A percentile compares a stretch with the other conserved stretches of the same genome.
phyloP scores from a whole-genome alignment of 2,888 invertebrate genomes.

The Dasysyrphus albostriatus region DNA sequence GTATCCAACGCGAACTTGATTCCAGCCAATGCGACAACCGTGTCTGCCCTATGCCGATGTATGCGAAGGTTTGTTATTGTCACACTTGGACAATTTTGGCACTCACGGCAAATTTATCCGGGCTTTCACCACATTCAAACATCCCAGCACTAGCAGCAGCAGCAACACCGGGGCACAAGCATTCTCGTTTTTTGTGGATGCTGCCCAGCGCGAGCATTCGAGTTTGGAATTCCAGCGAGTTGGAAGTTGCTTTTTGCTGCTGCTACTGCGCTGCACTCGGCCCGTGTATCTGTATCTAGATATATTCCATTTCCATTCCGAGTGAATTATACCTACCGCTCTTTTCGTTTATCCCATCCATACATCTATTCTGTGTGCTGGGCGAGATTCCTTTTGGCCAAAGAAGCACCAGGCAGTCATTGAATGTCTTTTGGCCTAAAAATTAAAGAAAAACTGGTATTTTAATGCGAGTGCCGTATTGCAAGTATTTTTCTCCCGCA shows the following conservation, averaged over 20 bases:
- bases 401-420: conserved; percentile 66
- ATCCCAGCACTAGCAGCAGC: conserved; percentile 15
- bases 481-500: conserved; percentile 69
- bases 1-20: conserved; percentile 61
- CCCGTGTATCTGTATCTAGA: conserved; percentile 59
- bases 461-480: conserved; percentile 67
- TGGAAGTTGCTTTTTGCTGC: conserved; percentile 82
- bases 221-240: conserved; percentile 84
- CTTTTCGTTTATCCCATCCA: conserved; percentile 25
- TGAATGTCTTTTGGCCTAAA: conserved; percentile 74
- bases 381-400: conserved; percentile 73
- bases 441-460: conserved; percentile 76
- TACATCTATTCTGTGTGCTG: conserved; percentile 49
- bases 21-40: conserved; percentile 64
- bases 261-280: conserved; percentile 68
- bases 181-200: conserved; percentile 83
- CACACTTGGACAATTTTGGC: conserved; percentile 46
- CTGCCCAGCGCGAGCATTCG: conserved; percentile 82
- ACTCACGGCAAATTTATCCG: conserved; percentile 35
- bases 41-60: conserved; percentile 24
- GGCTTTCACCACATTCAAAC: conserved; percentile 47
- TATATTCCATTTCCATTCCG: conserved; percentile 54
- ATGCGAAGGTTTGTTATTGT: conserved; percentile 67
- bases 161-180: conserved; percentile 77
- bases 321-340: conserved; percentile 60